Conservation (phyloP, 2,113 vertebrate species). For the Oreotrochilus melanogaster region DNA sequence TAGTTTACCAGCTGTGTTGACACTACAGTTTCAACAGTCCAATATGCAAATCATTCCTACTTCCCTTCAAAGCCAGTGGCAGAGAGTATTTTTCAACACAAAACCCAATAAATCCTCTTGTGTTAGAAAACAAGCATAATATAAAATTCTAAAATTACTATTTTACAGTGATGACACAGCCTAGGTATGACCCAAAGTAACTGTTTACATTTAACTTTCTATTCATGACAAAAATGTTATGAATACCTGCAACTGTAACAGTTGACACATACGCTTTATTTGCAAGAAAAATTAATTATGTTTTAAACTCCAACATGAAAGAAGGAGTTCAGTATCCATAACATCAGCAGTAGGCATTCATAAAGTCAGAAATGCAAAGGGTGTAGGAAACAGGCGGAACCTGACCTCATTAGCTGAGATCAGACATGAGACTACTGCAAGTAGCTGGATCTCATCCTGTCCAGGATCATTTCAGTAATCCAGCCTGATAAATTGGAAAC, state of each 20-base stretch:
- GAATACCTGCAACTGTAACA: not conserved
- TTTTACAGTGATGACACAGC: not conserved
- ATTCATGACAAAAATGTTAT: not conserved
- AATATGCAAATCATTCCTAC: not conserved
- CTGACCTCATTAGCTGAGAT: not conserved
- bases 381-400: not conserved
- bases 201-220: not conserved
- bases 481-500: not conserved
- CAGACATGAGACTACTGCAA: fast-evolving
- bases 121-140: not conserved
- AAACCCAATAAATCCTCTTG: not conserved
- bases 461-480: not conserved
- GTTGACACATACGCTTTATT: not conserved
- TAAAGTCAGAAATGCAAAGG: not conserved
- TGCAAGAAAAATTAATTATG: not conserved
- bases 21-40: not conserved
- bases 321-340: not conserved
- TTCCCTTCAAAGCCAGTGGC: not conserved
- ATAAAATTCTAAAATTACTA: not conserved
- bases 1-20: not conserved
- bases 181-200: not conserved
- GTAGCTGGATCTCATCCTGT: not conserved
- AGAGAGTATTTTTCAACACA: not conserved
- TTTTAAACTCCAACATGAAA: not conserved
- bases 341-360: not conserved